A percentile compares a stretch with the other conserved stretches of the same genome.
Conservation (phyloP, 2,797 vertebrate genomes). For the Enteromius unitaeniatus region DNA sequence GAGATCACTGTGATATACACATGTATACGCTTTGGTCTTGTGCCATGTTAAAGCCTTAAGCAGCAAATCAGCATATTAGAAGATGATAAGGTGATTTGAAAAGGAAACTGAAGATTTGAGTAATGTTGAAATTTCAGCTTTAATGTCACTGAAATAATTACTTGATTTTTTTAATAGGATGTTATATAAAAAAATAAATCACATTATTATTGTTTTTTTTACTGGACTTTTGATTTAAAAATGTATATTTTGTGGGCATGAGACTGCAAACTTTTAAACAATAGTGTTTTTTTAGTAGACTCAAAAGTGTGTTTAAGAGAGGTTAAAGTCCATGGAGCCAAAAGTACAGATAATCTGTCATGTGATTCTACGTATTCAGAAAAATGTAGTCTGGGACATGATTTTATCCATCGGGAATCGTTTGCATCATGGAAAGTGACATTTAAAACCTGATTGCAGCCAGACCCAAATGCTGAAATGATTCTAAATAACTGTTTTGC, state of each 20-base stretch:
- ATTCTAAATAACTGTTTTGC: neutral
- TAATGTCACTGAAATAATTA: neutral
- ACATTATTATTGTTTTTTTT: neutral
- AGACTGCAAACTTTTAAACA: neutral
- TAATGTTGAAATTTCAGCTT: neutral
- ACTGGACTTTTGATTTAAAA: neutral
- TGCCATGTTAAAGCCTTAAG: neutral
- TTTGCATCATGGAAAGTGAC: neutral
- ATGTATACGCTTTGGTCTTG: conserved; percentile 12
- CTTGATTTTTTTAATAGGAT: neutral
- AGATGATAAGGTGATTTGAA: neutral
- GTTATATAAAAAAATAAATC: neutral
- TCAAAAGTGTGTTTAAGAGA: neutral
- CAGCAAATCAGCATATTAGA: neutral
- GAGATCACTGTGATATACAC: conserved; percentile 23
- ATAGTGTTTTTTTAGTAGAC: neutral
- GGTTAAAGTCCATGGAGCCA: too few relatives aligned
- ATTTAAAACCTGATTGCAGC: neutral
- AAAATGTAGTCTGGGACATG: neutral
- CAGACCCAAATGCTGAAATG: neutral
- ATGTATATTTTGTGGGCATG: neutral
- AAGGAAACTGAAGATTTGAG: neutral
- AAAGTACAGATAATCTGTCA: neutral
- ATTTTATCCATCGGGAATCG: neutral
- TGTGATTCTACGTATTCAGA: neutral